Evolutionary conservation across 92 coral and sea anemone species (phyloP).

Genomic region (Pocillopora grandis): DNA sequence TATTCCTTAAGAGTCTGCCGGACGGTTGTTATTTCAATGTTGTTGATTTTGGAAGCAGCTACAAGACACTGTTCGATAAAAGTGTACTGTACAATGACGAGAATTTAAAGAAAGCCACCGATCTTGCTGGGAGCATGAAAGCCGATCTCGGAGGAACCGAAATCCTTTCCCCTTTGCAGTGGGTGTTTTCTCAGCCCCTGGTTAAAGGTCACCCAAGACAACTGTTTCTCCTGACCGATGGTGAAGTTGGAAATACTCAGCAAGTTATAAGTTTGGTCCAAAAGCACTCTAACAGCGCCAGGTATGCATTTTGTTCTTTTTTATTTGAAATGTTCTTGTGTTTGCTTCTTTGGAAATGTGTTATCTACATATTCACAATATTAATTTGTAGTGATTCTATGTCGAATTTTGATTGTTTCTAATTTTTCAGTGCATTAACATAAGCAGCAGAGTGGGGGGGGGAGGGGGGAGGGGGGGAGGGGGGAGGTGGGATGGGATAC

Average conservation of each 20-base stretch:
- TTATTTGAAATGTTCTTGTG: neutral
- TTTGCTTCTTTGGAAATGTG: neutral
- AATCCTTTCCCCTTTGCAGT: no score
- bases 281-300: no score
- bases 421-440: neutral
- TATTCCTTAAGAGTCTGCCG: conserved; percentile 85
- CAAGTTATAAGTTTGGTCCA: no score
- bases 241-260: no score
- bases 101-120: conserved; percentile 71
- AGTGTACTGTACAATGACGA: conserved; percentile 74
- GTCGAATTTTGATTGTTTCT: no score
- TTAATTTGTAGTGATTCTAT: neutral
- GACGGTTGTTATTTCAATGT: conserved; percentile 88
- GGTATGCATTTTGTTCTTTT: neutral
- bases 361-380: neutral
- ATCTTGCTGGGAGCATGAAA: conserved; percentile 52
- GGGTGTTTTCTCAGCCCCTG: no score
- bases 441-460: no score
- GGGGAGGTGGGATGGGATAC: no score
- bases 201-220: no score
- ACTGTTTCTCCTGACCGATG: no score
- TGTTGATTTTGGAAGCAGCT: conserved; percentile 89
- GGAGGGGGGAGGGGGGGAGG: no score
- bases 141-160: conserved; percentile 60
- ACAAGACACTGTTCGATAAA: conserved; percentile 60